phyloP scores from a whole-genome alignment of 2,888 invertebrate genomes.

The Drosophila borborema region DNA sequence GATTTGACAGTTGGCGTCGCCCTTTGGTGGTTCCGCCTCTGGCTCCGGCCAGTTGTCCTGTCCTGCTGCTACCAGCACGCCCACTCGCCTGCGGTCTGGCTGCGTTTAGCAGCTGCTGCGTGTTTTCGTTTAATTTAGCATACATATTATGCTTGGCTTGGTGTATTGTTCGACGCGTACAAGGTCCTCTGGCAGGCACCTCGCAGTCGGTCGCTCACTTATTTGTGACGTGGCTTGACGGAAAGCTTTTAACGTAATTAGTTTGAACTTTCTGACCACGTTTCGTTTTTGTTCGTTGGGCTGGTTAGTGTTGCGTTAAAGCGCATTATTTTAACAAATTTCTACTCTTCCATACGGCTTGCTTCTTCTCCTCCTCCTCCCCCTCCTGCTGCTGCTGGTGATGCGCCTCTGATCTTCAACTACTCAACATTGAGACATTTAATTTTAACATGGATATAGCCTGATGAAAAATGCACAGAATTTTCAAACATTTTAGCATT shows the following conservation, averaged over 20 bases:
- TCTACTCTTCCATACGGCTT: slow-evolving; percentile 5
- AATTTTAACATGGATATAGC: background rate
- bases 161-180: slow-evolving; percentile 55
- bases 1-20: slow-evolving; percentile 56
- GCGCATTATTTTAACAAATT: slow-evolving; percentile 55
- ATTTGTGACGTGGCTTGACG: slow-evolving; percentile 61
- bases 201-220: slow-evolving; percentile 41
- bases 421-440: slow-evolving; percentile 6
- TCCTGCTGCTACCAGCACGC: no score
- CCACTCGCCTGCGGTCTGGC: slow-evolving; percentile 26
- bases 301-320: slow-evolving; percentile 83
- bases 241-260: slow-evolving; percentile 85
- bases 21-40: slow-evolving; percentile 31
- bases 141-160: slow-evolving; percentile 59
- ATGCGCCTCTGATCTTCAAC: slow-evolving; percentile 12
- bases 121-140: slow-evolving; percentile 70
- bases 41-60: slow-evolving; percentile 5
- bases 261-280: slow-evolving; percentile 84
- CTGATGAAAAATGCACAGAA: slow-evolving; percentile 1
- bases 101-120: slow-evolving; percentile 48
- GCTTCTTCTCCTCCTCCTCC: background rate
- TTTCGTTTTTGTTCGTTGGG: slow-evolving; percentile 83
- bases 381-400: no score
- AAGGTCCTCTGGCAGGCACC: slow-evolving; percentile 22
- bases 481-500: slow-evolving; percentile 7